phyloP scores from a whole-genome alignment of 2,888 invertebrate species.

The Phasia obesa region DNA sequence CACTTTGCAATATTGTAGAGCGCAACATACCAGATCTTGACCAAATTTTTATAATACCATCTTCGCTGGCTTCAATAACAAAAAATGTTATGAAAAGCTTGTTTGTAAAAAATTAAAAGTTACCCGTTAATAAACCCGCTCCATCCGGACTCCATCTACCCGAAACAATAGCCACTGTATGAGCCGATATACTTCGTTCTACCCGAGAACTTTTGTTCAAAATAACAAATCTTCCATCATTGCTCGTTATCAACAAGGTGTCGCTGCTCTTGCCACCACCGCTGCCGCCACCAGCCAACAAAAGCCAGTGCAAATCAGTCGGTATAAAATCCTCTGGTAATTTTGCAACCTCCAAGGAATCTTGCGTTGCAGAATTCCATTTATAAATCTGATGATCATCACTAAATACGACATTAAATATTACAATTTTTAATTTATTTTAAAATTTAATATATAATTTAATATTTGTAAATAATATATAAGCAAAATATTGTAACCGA shows the following conservation, averaged over 20 bases:
- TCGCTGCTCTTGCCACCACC: conserved; percentile 84
- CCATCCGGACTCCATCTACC: conserved; percentile 98
- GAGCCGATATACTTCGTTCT: conserved; percentile 96
- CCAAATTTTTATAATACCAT: conserved; percentile 98
- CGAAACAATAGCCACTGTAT: conserved; percentile 93
- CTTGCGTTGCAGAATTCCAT: conserved; percentile 93
- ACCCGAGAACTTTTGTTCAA: conserved; percentile 94
- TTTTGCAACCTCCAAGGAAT: conserved; percentile 89
- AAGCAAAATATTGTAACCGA: background rate
- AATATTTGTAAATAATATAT: no score
- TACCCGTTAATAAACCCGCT: conserved; percentile 90
- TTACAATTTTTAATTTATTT: no score
- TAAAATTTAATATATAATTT: no score
- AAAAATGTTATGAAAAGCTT: background rate
- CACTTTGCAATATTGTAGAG: conserved; percentile 92
- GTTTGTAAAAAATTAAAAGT: background rate
- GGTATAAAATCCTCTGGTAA: conserved; percentile 93
- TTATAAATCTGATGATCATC: conserved; percentile 95
- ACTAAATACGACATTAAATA: no score
- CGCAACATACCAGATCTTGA: conserved; percentile 96
- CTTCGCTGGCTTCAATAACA: conserved; percentile 95
- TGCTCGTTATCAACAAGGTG: conserved; percentile 91
- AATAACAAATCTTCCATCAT: conserved; percentile 95
- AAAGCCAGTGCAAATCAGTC: conserved; percentile 93
- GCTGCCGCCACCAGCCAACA: conserved; percentile 79